These are phyloP conservation scores for Isichthys henryi DNA, from an alignment of 2,113 vertebrate genomes.

Conservation along the genomic window DNA sequence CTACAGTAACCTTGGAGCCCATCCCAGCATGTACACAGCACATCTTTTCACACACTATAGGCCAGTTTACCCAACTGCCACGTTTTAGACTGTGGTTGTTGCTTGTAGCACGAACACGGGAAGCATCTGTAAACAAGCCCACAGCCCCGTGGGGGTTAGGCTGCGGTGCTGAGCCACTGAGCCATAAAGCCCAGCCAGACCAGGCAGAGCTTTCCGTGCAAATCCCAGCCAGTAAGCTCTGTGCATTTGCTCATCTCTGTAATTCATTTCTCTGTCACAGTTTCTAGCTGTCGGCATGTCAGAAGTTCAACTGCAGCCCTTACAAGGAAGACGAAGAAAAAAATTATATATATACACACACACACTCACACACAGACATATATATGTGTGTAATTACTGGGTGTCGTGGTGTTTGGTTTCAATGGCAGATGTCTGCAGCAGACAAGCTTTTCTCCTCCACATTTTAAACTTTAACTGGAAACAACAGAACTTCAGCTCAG, in stretches of 20 bases:
- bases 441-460: neutral
- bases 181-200: neutral
- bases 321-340: neutral
- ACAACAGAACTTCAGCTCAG: neutral
- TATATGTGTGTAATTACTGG: slow-evolving; percentile 5
- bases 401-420: slow-evolving; percentile 11
- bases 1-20: neutral
- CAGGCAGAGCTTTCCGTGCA: neutral
- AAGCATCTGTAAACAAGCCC: neutral
- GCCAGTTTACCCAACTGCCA: neutral
- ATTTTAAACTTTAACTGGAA: neutral
- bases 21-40: neutral
- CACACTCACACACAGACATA: neutral
- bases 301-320: neutral
- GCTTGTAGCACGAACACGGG: neutral
- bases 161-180: neutral
- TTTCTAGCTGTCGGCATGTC: neutral
- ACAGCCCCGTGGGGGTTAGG: neutral
- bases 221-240: neutral
- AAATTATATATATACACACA: no score
- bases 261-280: neutral
- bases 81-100: neutral
- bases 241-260: neutral
- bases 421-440: neutral
- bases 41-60: neutral